phyloP scores from a whole-genome alignment of 2,113 vertebrate genomes.

The Megaceryle torquata region DNA sequence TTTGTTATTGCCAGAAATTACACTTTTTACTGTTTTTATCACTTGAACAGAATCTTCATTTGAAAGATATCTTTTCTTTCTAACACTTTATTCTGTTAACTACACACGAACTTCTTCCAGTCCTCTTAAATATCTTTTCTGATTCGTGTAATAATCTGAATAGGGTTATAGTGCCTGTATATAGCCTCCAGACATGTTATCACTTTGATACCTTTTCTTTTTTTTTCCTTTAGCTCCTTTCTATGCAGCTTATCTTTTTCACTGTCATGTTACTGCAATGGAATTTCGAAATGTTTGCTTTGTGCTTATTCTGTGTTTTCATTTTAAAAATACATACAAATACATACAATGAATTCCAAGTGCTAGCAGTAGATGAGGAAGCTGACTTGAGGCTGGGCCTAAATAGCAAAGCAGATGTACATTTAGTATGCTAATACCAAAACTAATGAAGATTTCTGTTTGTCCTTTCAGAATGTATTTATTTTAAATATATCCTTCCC shows the following conservation, averaged over 20 bases:
- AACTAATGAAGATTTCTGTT: not conserved
- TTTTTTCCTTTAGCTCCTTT: not conserved
- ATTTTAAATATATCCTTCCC: not conserved
- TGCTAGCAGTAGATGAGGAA: not conserved
- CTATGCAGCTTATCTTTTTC: not conserved
- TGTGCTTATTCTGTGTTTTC: not conserved
- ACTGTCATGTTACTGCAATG: not conserved
- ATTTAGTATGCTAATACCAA: not conserved
- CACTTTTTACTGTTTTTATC: not conserved
- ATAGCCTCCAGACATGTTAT: not conserved
- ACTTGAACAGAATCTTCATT: not conserved
- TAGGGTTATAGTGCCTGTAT: not conserved
- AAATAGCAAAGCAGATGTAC: not conserved
- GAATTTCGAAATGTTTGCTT: not conserved
- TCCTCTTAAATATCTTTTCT: not conserved
- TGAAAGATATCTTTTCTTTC: not conserved
- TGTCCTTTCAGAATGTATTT: not conserved
- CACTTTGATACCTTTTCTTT: not conserved
- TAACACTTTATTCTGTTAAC: not conserved
- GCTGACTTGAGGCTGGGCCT: not conserved
- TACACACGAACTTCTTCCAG: not conserved
- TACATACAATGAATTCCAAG: not conserved
- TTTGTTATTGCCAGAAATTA: not conserved
- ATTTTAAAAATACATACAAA: not conserved
- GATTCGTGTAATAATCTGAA: not conserved